A percentile compares a stretch with the other conserved stretches of the same genome.
Evolutionary conservation across 2,113 vertebrate species (phyloP).

Genomic region (Phaethon lepturus): DNA sequence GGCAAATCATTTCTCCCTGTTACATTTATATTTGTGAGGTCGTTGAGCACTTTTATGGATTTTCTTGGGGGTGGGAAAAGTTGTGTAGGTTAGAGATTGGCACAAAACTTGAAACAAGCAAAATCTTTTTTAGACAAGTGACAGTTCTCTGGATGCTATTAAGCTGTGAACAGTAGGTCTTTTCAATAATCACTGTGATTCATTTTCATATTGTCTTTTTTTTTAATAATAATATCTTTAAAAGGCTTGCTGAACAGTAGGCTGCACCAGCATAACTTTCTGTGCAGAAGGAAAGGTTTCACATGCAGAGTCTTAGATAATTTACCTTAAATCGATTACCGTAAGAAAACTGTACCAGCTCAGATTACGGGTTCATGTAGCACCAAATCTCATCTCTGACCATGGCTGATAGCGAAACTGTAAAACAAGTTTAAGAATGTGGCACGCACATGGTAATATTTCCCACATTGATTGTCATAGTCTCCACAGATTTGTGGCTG

Average conservation of each 20-base stretch:
- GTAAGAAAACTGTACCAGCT: background rate
- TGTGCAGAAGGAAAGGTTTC: slow-evolving; percentile 29
- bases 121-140: slow-evolving; percentile 57
- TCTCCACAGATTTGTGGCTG: background rate
- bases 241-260: slow-evolving; percentile 55
- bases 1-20: background rate
- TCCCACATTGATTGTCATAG: background rate
- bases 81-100: slow-evolving; percentile 69
- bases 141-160: slow-evolving; percentile 66
- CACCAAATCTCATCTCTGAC: background rate
- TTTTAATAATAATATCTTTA: slow-evolving; percentile 62
- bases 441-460: background rate
- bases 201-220: slow-evolving; percentile 62
- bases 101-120: slow-evolving; percentile 67
- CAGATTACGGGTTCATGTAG: background rate
- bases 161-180: slow-evolving; percentile 66
- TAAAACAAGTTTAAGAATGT: background rate
- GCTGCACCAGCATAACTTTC: slow-evolving; percentile 45
- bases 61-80: slow-evolving; percentile 57
- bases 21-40: slow-evolving; percentile 52
- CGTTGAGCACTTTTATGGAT: slow-evolving; percentile 47
- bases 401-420: background rate
- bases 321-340: slow-evolving; percentile 3
- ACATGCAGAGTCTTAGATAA: background rate
- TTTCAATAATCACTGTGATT: slow-evolving; percentile 64